phyloP scores from a whole-genome alignment of 2,888 invertebrate species.

The Lagria hirta region DNA sequence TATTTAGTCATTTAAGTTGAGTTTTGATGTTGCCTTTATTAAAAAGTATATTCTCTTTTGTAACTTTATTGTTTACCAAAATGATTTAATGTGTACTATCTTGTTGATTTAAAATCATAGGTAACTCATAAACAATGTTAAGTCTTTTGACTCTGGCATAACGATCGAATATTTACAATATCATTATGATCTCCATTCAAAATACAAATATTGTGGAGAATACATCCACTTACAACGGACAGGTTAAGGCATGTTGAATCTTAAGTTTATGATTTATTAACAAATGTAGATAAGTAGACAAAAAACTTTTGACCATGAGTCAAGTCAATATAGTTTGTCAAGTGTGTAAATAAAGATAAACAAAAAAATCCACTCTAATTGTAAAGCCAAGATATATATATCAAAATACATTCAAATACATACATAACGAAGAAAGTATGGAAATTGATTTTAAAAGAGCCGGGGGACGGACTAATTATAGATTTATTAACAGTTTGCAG shows the following conservation, averaged over 20 bases:
- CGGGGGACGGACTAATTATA: slow-evolving; percentile 7
- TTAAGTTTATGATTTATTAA: slow-evolving; percentile 12
- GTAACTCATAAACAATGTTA: too few species aligned
- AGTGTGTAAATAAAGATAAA: slow-evolving; percentile 10
- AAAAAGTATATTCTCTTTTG: too few species aligned
- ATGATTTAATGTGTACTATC: too few species aligned
- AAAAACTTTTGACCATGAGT: slow-evolving; percentile 8
- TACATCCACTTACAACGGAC: too few species aligned
- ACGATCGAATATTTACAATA: too few species aligned
- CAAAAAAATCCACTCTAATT: slow-evolving; percentile 7
- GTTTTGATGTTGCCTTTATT: too few species aligned
- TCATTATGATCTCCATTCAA: too few species aligned
- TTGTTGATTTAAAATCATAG: too few species aligned
- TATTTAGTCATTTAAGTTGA: too few species aligned
- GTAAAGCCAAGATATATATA: slow-evolving; percentile 8
- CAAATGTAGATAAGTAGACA: slow-evolving; percentile 10
- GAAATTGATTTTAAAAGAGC: slow-evolving; percentile 7
- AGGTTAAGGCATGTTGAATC: slow-evolving; percentile 8
- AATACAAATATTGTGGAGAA: too few species aligned
- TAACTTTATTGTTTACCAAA: too few species aligned
- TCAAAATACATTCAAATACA: slow-evolving; percentile 6
- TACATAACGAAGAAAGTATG: slow-evolving; percentile 4
- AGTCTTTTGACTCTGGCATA: too few species aligned
- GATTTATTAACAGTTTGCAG: slow-evolving; percentile 9
- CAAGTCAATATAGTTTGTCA: slow-evolving; percentile 9